phyloP scores from a whole-genome alignment of 2,113 vertebrate species.

The Zosterops pallidus region DNA sequence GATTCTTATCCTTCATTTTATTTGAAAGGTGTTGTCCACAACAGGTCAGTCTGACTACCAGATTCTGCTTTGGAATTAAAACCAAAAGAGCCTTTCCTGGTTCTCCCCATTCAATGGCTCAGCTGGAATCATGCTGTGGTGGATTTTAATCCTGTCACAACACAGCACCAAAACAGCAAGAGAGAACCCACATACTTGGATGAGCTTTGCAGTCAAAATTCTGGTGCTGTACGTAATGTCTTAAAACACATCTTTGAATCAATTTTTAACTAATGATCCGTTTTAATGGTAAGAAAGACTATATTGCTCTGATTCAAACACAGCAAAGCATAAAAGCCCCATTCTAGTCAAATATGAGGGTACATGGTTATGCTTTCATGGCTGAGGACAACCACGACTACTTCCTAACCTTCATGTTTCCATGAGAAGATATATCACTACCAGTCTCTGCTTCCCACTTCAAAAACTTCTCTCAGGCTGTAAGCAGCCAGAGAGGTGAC shows the following conservation, averaged over 20 bases:
- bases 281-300: not conserved
- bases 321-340: not conserved
- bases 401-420: not conserved
- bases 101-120: not conserved
- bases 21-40: not conserved
- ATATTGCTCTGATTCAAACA: not conserved
- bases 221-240: not conserved
- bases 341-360: not conserved
- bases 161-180: not conserved
- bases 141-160: not conserved
- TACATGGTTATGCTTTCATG: fast-evolving
- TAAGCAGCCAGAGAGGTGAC: not conserved
- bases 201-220: not conserved
- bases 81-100: not conserved
- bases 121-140: fast-evolving
- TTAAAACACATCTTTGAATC: not conserved
- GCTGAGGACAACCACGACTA: not conserved
- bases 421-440: not conserved
- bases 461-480: not conserved
- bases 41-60: not conserved
- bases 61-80: not conserved
- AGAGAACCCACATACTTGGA: not conserved
- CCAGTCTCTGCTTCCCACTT: not conserved
- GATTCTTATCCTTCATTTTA: not conserved
- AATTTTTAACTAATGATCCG: not conserved